These are phyloP conservation scores for Exaiptasia diaphana DNA, from an alignment of 64 coral and sea anemone genomes.

Conservation along the genomic window DNA sequence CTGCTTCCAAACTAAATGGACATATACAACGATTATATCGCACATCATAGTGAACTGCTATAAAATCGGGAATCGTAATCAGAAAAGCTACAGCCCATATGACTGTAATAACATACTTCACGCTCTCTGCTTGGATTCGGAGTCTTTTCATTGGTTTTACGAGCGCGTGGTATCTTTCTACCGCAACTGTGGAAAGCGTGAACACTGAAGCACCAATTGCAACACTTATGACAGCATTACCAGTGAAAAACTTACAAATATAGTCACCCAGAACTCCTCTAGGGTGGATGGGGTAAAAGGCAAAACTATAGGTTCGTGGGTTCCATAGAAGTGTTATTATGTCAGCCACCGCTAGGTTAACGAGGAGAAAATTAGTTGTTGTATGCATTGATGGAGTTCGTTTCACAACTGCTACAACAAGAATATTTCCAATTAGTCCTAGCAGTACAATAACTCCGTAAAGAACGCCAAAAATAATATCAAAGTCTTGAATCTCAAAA, in stretches of 20 bases:
- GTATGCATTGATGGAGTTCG: slow-evolving; percentile 60
- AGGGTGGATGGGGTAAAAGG: slow-evolving; percentile 44
- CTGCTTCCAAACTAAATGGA: slow-evolving; percentile 47
- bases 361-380: slow-evolving; percentile 62
- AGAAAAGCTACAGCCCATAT: slow-evolving; percentile 28
- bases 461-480: slow-evolving; percentile 52
- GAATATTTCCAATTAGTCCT: slow-evolving; percentile 41
- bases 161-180: slow-evolving; percentile 68
- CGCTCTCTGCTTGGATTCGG: slow-evolving; percentile 18
- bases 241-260: slow-evolving; percentile 70
- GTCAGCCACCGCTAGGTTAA: slow-evolving; percentile 60
- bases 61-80: slow-evolving; percentile 35
- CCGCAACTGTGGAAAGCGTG: slow-evolving; percentile 42
- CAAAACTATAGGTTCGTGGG: slow-evolving; percentile 67
- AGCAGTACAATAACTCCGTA: slow-evolving; percentile 20
- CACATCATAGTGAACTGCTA: slow-evolving; percentile 11
- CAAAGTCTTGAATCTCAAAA: slow-evolving; percentile 1
- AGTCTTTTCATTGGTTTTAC: slow-evolving; percentile 60
- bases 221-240: slow-evolving; percentile 61
- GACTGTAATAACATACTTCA: slow-evolving; percentile 20
- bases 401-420: slow-evolving; percentile 52
- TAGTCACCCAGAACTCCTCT: slow-evolving; percentile 48
- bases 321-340: slow-evolving; percentile 64
- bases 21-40: slow-evolving; percentile 33
- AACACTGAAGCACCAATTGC: slow-evolving; percentile 51